phyloP scores from a whole-genome alignment of 2,888 invertebrate species.

The Cosmorhoe ocellata region DNA sequence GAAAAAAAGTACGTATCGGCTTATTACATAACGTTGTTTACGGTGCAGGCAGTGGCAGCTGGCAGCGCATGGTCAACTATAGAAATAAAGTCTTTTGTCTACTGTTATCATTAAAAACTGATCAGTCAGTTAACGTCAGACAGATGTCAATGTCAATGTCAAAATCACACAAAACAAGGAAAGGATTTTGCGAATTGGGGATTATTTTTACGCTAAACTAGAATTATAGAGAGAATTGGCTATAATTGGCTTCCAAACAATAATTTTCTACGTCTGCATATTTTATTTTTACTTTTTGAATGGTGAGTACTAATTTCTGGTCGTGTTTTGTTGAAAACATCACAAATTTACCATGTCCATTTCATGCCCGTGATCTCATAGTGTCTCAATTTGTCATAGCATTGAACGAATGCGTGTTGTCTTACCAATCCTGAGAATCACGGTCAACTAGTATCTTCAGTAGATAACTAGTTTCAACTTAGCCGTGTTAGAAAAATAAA shows the following conservation, averaged over 20 bases:
- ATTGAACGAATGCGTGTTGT: conserved; percentile 4
- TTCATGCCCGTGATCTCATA: conserved; percentile 30
- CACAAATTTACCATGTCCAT: neutral
- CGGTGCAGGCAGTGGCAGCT: no score
- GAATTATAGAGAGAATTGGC: neutral
- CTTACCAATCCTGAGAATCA: conserved; percentile 16
- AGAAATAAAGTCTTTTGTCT: no score
- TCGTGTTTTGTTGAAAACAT: neutral
- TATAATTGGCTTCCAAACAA: neutral
- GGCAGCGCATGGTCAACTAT: no score
- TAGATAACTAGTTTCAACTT: neutral
- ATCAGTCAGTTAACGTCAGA: no score
- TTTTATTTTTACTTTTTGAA: neutral
- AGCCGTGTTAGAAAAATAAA: no score
- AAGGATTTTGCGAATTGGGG: no score
- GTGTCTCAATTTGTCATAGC: conserved; percentile 15
- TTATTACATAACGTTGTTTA: no score
- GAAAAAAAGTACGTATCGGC: no score
- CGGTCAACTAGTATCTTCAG: conserved; percentile 10
- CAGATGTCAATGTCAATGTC: no score
- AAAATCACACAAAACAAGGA: no score
- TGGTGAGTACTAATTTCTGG: conserved; percentile 10
- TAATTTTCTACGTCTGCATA: neutral
- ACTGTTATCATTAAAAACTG: no score
- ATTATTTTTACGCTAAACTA: neutral